phyloP scores from a whole-genome alignment of 2,113 vertebrate species.

The Limnothrissa miodon region DNA sequence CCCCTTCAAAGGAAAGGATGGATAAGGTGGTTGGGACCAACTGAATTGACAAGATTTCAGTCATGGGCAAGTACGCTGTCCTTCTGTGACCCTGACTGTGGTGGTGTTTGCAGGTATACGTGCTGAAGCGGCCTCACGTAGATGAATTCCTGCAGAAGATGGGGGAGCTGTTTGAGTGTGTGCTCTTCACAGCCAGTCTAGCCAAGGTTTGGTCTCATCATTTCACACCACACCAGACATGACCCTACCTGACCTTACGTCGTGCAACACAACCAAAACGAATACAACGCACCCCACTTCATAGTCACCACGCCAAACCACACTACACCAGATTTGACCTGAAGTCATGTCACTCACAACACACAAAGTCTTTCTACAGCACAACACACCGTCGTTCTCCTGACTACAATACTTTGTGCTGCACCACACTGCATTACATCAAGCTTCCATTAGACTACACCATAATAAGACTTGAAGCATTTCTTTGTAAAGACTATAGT shows the following conservation, averaged over 20 bases:
- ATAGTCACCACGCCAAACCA: too few relatives aligned
- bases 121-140: slow-evolving; percentile 94
- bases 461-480: too few relatives aligned
- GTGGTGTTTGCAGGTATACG: slow-evolving; percentile 81
- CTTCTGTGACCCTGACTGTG: not conserved
- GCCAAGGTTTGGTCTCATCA: slow-evolving; percentile 83
- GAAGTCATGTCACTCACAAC: too few relatives aligned
- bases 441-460: too few relatives aligned
- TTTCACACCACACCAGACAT: not conserved
- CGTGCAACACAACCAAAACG: too few relatives aligned
- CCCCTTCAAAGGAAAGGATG: slow-evolving; percentile 15
- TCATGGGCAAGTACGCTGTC: not conserved
- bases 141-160: slow-evolving; percentile 97
- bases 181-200: slow-evolving; percentile 96
- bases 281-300: too few relatives aligned
- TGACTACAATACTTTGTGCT: too few relatives aligned
- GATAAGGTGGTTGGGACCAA: not conserved
- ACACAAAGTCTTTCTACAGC: too few relatives aligned
- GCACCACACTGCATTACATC: too few relatives aligned
- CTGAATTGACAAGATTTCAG: not conserved
- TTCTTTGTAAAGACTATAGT: too few relatives aligned
- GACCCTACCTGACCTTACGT: not conserved
- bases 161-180: slow-evolving; percentile 97
- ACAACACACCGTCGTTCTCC: too few relatives aligned
- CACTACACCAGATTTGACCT: too few relatives aligned